Base-by-base conservation (phyloP, 1,140 invertebrate species). In the Agraylea sexmaculata region DNA sequence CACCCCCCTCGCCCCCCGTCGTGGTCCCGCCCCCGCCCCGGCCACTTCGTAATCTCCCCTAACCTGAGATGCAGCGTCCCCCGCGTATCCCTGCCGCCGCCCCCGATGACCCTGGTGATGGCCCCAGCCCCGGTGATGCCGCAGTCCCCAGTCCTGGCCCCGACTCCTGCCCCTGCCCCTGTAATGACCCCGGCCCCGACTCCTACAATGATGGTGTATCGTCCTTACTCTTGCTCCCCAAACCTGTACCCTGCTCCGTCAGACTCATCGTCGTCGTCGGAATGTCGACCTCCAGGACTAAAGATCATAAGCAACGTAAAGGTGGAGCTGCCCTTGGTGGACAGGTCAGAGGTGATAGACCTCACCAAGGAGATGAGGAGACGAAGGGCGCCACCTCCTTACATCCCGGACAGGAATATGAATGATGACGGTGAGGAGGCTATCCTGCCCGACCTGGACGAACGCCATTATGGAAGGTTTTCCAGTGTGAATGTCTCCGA, bases 281-380 rank as follows among this genome's bases (percentile, higher is more conserved):
- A n/a, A n/a, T n/a, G n/a, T n/a, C n/a, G n/a, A 28, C 11, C 12
- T 31, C 12, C 16, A n/a, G 62, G 65, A n/a, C 40, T 68, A 29
- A 66, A 66, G 52, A 68, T 68, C 42, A 49, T 68, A 17, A 68
- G 65, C 42, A 66, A 68, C 48, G 61, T 68, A 22, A 68, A 66
- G 44, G 60, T 68, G 7, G 65, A 68, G 54, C 59, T 64, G 23
- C 62, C 65, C 28, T 59, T 66, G 2, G 56, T 61, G 39, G 60
- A 61, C 52, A 51, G 57, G 3, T 59, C 64, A 30, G 64, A 59
- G 20, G 53, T 64, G 2, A 58, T 65, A 50, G 65, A 65, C 48
- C 43, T 65, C n/a, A 66, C 63, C n/a, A 58, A 54, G 11, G 50
- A 56, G n/a, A n/a, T n/a, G n/a, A n/a, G n/a, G n/a, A n/a, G n/a